phyloP scores from a whole-genome alignment of 2,888 invertebrate genomes.

The Euzophera pinguis region DNA sequence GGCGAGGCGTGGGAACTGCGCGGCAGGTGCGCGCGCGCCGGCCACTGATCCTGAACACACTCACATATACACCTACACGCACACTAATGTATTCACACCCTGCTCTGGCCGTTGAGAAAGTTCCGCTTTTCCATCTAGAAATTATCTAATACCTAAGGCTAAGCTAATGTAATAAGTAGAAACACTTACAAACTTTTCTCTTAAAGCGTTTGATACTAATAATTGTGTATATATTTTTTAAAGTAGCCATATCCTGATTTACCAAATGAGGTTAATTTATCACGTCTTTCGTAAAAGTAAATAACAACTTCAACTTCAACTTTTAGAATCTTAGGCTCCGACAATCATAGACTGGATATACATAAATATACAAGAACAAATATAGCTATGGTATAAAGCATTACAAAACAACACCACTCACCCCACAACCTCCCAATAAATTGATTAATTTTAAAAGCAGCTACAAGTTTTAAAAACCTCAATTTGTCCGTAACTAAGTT shows the following conservation, averaged over 20 bases:
- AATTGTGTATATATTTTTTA: too few relatives aligned
- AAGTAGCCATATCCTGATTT: too few relatives aligned
- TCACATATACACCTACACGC: slow-evolving; percentile 42
- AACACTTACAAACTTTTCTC: background rate
- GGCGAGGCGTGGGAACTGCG: slow-evolving; percentile 72
- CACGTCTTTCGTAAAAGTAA: too few relatives aligned
- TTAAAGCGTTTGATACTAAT: too few relatives aligned
- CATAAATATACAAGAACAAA: too few relatives aligned
- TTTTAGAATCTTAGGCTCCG: too few relatives aligned
- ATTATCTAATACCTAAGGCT: slow-evolving; percentile 18
- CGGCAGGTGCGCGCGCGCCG: slow-evolving; percentile 78
- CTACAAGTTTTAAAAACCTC: slow-evolving; percentile 54
- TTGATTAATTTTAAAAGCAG: slow-evolving; percentile 34
- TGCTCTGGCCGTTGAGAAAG: slow-evolving; percentile 56
- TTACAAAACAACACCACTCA: background rate
- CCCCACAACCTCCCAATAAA: background rate
- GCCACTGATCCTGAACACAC: slow-evolving; percentile 77
- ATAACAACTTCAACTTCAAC: too few relatives aligned
- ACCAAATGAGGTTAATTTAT: too few relatives aligned
- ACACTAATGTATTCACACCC: slow-evolving; percentile 31
- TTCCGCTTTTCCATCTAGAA: slow-evolving; percentile 57
- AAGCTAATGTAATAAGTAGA: background rate
- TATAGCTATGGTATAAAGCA: too few relatives aligned
- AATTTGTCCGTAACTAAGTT: slow-evolving; percentile 44
- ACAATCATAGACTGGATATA: too few relatives aligned